Percentiles rank a stretch among this genome's conserved stretches.
Conservation (phyloP, 2,888 invertebrate species). For the Orthosia gothica region DNA sequence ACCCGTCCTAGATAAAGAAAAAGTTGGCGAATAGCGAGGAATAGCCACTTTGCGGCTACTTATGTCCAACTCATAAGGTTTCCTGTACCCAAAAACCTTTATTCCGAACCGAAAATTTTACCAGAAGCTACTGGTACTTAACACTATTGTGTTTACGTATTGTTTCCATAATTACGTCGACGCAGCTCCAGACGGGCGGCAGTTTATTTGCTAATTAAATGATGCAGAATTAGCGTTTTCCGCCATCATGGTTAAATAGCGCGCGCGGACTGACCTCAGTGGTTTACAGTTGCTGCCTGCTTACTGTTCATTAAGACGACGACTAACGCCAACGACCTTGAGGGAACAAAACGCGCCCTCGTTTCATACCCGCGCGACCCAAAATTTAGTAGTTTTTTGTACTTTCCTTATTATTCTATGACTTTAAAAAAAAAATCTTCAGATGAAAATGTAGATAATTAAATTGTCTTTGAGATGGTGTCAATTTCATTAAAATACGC, state of each 20-base stretch:
- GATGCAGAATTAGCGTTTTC: constrained; percentile 81
- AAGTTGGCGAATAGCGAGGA: no score
- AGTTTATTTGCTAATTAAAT: constrained; percentile 82
- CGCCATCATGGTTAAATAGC: constrained; percentile 73
- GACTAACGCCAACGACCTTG: no score
- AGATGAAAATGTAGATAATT: no score
- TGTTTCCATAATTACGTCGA: constrained; percentile 56
- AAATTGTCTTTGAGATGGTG: no score
- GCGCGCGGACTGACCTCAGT: constrained; percentile 60
- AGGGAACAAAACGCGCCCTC: no score
- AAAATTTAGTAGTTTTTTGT: no score
- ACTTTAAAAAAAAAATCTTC: no score
- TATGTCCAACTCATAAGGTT: background rate
- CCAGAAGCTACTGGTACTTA: constrained; percentile 13
- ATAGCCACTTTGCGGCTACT: no score
- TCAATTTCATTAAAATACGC: no score
- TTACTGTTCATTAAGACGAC: constrained; percentile 34
- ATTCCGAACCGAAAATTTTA: background rate
- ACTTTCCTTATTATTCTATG: no score
- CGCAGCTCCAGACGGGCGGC: constrained; percentile 46
- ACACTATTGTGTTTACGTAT: constrained; percentile 38
- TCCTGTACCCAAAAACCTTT: background rate
- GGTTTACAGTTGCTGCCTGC: constrained; percentile 14
- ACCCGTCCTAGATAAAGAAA: no score
- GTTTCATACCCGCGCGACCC: no score